These are phyloP conservation scores for Oryzias celebensis DNA, from an alignment of 2,113 vertebrate genomes.

Conservation along the genomic window DNA sequence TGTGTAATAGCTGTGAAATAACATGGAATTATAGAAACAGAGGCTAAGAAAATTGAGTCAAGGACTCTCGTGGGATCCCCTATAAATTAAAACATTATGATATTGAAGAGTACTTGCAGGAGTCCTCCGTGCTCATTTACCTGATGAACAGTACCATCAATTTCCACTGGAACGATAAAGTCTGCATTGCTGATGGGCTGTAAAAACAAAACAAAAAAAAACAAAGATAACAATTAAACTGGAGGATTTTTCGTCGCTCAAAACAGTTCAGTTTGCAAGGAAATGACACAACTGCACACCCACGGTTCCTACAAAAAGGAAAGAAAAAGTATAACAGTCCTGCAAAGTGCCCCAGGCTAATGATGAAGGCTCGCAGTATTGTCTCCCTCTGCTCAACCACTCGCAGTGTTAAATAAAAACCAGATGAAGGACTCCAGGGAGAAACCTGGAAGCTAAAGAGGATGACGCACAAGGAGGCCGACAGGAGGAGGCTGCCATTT, in stretches of 20 bases:
- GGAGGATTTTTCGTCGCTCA: not conserved
- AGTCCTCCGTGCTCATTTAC: conserved; percentile 33
- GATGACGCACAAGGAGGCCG: conserved; percentile 33
- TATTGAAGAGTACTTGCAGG: conserved; percentile 22
- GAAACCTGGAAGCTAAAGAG: conserved; percentile 22
- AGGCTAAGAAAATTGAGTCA: conserved; percentile 6
- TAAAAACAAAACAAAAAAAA: conserved; percentile 9
- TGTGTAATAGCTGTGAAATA: conserved; percentile 1
- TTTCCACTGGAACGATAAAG: conserved; percentile 71
- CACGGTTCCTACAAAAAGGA: conserved; percentile 1
- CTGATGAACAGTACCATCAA: conserved; percentile 69
- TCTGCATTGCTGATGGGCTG: conserved; percentile 67
- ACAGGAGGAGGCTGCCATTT: conserved; percentile 24
- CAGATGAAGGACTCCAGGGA: conserved; percentile 37
- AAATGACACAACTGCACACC: conserved; percentile 8
- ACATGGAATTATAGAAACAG: conserved; percentile 34
- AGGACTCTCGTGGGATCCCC: conserved; percentile 4
- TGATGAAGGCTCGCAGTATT: conserved; percentile 29
- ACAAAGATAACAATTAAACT: conserved; percentile 19
- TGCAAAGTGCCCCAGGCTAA: conserved; percentile 31
- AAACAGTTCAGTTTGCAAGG: conserved; percentile 17
- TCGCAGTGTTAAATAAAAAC: conserved; percentile 48
- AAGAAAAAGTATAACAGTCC: conserved; percentile 10
- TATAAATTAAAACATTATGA: conserved; percentile 29
- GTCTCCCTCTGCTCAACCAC: conserved; percentile 39